Conservation (phyloP, 2,113 vertebrate species). For the Terrapene triunguis region DNA sequence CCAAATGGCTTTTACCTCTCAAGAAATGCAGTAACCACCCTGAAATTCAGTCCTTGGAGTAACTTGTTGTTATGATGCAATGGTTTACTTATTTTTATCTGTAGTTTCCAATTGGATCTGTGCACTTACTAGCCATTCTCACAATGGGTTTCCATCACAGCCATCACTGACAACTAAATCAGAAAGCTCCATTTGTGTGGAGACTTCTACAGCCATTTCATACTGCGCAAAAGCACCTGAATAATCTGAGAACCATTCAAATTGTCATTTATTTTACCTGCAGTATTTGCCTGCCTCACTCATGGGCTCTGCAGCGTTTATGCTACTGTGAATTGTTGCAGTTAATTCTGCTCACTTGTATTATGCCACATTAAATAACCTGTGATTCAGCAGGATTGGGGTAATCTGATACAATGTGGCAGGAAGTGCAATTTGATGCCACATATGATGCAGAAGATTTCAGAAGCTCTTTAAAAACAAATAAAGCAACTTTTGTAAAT, state of each 20-base stretch:
- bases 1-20: background rate
- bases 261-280: fast-evolving
- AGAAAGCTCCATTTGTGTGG: background rate
- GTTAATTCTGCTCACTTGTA: background rate
- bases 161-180: fast-evolving
- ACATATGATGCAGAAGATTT: background rate
- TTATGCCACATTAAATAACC: background rate
- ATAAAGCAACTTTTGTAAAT: background rate
- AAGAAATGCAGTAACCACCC: background rate
- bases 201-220: background rate
- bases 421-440: background rate
- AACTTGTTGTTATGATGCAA: background rate
- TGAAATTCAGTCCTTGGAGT: background rate
- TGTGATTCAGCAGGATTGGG: background rate
- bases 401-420: background rate
- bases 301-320: background rate
- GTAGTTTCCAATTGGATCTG: background rate
- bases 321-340: background rate
- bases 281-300: background rate
- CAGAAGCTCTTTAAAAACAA: background rate
- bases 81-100: background rate
- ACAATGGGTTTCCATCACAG: background rate
- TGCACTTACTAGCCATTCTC: background rate
- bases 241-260: background rate
- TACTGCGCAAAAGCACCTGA: background rate